A percentile compares a stretch with the other conserved stretches of the same genome.
These are phyloP conservation scores for Vanessa atalanta DNA, from an alignment of 1,140 invertebrate species.

Conservation along the genomic window DNA sequence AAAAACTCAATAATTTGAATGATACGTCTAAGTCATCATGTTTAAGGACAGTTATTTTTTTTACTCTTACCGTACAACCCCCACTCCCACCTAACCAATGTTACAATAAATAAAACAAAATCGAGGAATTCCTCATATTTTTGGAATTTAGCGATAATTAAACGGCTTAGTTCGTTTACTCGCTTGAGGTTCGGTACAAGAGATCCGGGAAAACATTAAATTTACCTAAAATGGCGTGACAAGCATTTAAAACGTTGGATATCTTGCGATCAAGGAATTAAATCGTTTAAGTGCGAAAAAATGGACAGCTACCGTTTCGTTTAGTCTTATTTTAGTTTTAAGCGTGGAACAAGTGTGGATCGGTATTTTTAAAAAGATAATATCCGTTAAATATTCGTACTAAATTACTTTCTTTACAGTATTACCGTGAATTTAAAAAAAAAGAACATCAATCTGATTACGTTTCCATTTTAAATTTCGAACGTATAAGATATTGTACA, in stretches of 20 bases:
- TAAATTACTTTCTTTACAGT: conserved; percentile 14
- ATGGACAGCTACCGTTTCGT: conserved; percentile 33
- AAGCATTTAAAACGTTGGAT: conserved; percentile 9
- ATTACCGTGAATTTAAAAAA: not conserved
- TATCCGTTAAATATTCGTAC: conserved; percentile 26
- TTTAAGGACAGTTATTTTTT: no score
- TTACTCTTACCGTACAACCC: no score
- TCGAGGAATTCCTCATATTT: not conserved
- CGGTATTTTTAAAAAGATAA: conserved; percentile 46
- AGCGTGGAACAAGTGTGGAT: conserved; percentile 33
- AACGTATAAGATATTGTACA: no score
- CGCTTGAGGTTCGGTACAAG: conserved; percentile 22
- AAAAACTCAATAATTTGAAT: no score
- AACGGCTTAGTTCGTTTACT: conserved; percentile 24
- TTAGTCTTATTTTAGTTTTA: conserved; percentile 31
- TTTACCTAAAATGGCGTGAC: conserved; percentile 14
- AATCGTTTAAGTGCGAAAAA: conserved; percentile 32
- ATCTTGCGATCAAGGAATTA: conserved; percentile 35
- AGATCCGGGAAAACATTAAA: conserved; percentile 27
- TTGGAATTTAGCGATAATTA: conserved; percentile 17
- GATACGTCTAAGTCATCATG: no score
- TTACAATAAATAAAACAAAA: not conserved
- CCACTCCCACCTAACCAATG: no score
- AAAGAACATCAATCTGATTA: not conserved
- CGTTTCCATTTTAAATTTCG: not conserved